phyloP scores from a whole-genome alignment of 2,888 invertebrate genomes.

The Chydorus sphaericus region DNA sequence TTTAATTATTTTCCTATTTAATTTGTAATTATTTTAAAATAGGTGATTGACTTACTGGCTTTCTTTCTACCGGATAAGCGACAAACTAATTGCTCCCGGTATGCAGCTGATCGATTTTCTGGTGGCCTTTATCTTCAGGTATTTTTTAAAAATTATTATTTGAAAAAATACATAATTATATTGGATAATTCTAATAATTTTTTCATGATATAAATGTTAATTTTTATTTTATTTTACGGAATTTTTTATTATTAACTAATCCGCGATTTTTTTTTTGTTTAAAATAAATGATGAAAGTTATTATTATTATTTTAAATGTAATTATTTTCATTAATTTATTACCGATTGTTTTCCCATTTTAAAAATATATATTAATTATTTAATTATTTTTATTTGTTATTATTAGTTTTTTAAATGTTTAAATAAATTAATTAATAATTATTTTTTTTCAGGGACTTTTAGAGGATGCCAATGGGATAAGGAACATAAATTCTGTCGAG shows the following conservation, averaged over 20 bases:
- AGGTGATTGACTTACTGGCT: not conserved
- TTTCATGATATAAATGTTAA: too few species aligned
- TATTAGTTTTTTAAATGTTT: not conserved
- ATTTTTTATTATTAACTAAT: too few species aligned
- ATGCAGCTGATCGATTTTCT: not conserved
- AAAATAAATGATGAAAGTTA: not conserved
- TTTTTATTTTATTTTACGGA: too few species aligned
- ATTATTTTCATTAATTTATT: too few species aligned
- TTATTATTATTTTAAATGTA: not conserved
- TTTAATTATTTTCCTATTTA: not conserved
- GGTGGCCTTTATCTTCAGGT: constrained; percentile 5
- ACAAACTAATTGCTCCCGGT: not conserved
- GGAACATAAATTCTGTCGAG: constrained; percentile 1
- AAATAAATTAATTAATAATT: not conserved
- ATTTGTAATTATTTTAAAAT: not conserved
- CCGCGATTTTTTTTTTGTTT: too few species aligned
- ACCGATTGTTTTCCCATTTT: too few species aligned
- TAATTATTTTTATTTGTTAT: not conserved
- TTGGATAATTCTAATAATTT: too few species aligned
- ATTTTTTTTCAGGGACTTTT: not conserved
- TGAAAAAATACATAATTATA: too few species aligned
- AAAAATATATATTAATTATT: not conserved
- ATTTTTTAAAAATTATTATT: too few species aligned
- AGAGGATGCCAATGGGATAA: not conserved
- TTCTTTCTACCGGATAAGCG: not conserved